These are phyloP conservation scores for Ochotona princeps DNA, from an alignment of 2,113 vertebrate species.

Conservation along the genomic window DNA sequence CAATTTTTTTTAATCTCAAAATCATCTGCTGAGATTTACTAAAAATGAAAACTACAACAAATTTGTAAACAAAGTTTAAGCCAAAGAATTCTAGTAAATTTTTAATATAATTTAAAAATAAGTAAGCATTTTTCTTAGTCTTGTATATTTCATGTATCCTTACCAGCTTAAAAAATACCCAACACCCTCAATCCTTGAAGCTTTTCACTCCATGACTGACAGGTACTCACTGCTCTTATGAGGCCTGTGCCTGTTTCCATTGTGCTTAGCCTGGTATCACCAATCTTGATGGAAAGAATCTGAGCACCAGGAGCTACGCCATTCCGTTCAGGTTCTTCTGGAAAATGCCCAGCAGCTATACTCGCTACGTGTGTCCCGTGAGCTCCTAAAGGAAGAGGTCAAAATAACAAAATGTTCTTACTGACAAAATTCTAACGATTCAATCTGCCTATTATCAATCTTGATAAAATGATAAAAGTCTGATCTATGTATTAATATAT, in stretches of 20 bases:
- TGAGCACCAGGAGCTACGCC: constrained; percentile 97
- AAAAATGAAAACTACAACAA: neutral
- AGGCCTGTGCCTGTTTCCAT: constrained; percentile 99
- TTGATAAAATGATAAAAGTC: neutral
- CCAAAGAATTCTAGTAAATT: neutral
- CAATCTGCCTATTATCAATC: neutral
- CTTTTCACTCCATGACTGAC: neutral
- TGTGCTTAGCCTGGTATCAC: constrained; percentile 96
- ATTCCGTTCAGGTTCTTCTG: constrained; percentile 96
- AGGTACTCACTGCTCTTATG: constrained; percentile 93
- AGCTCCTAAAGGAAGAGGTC: constrained; percentile 87
- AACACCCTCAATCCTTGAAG: neutral
- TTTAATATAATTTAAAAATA: constrained; percentile 1
- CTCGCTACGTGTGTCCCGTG: constrained; percentile 99
- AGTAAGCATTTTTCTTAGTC: neutral
- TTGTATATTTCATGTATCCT: neutral
- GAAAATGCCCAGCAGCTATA: constrained; percentile 97
- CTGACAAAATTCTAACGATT: neutral
- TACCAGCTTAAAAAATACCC: neutral
- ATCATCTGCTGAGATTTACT: neutral
- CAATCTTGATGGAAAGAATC: constrained; percentile 97
- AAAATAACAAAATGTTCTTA: neutral
- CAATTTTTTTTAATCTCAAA: neutral
- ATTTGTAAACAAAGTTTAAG: neutral
- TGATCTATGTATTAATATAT: neutral